Base-by-base conservation (phyloP, 2,888 invertebrate species). In the Euphydryas editha region DNA sequence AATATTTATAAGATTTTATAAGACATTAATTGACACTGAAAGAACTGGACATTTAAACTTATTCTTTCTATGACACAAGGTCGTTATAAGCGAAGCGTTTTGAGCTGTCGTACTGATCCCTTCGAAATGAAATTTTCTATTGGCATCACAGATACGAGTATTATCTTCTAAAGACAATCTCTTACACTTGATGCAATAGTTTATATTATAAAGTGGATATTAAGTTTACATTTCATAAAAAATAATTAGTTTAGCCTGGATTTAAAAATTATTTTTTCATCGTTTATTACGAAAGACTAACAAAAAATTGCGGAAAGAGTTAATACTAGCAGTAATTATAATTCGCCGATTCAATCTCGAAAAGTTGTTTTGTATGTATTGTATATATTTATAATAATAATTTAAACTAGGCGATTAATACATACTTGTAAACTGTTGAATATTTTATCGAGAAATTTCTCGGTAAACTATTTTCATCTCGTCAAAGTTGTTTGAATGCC, bases 101-200 rank as follows among this genome's bases (percentile, higher is more conserved):
- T 17, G 36, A 54, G 30, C 17, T 54, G 54, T 36, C 30, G 30
- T 10, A 36, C 36, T 36, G 54, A 54, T 54, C 54, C 54, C 36
- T 54, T 54, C 36, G 36, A 54, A 54, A 54, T 36, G 3, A 54
- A 54, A 54, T 54, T 54, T 21, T 17, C 36, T 17, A n/a, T 30
- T 11, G 30, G n/a, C 54, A 30, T 54, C 21, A 30, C 54, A 54
- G 54, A 54, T 36, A n/a, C n/a, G n/a, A n/a, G n/a, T n/a, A 54
- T 54, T 54, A 54, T 36, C 54, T 36, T n/a, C 51, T 54, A 10
- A 6, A 54, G 11, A 54, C 36, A 54, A 54, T 54, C n/a, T 54
- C 0, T 17, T 54, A 17, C 21, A 54, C 36, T 54, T 36, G 20
- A 47, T 5, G 30, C n/a, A n/a, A n/a, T 20, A 30, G 30, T 30